Base-by-base conservation (phyloP, 2,888 invertebrate genomes). In the Laothoe populi region DNA sequence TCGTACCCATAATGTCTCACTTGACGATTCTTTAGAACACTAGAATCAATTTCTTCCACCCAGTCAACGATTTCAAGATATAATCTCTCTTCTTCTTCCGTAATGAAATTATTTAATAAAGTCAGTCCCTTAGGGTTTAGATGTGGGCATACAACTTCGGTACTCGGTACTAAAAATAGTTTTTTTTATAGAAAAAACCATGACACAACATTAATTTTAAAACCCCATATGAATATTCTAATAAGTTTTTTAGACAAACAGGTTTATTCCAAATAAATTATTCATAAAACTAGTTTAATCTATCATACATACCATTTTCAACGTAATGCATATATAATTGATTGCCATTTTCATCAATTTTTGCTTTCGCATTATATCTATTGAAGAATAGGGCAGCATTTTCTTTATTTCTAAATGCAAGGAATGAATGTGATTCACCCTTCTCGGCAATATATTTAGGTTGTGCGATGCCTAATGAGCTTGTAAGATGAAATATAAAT, bases 1-100 rank as follows among this genome's bases (percentile, higher is more conserved):
- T 98, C 97, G 85, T 95, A 99, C 0, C 99, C 99, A 89, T 95
- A 99, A 89, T 99, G 99, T 80, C 95, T 96, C 0, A 98, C 99
- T 88, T 94, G 94, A 42, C 99, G 93, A 79, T 98, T 96, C 81
- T 98, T 98, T 69, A 98, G 85, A 40, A 76, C 83, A 11, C 72
- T 81, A 3, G 79, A 71, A 7, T 86, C 79, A n/a, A 63, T 78
- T 31, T 82, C 73, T 42, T 82, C 74, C 2, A 83, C 77, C 92
- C 94, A 95, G 67, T 94, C 81, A 73, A 97, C 93, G 31, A 94
- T 84, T 31, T 92, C 70, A 8, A 97, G 71, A 2, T 98, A 88
- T 5, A 66, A 31, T 1, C 81, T 65, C 80, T 98, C 98, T 86
- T 97, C 96, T 8, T 94, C 92, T 65, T 86, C 81, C 13, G 93